A percentile compares a stretch with the other conserved stretches of the same genome.
Evolutionary conservation across 2,113 vertebrate species (phyloP).

Genomic region (Hydrochoerus hydrochaeris): DNA sequence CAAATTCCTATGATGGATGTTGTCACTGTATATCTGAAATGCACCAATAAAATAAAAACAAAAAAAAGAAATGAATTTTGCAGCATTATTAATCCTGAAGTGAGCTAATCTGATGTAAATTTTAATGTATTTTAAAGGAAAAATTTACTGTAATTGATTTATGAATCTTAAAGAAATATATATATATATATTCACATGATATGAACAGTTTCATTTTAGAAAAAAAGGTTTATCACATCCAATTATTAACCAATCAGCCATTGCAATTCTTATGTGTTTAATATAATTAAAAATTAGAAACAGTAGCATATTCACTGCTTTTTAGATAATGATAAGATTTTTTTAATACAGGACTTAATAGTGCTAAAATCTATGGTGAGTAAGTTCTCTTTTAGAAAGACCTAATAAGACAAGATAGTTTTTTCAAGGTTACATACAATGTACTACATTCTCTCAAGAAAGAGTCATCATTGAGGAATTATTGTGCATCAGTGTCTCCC

Average conservation of each 20-base stretch:
- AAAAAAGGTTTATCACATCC: background rate
- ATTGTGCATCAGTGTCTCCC: background rate
- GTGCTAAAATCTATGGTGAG: background rate
- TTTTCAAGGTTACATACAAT: background rate
- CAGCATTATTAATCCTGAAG: background rate
- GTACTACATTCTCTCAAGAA: background rate
- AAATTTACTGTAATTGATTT: background rate
- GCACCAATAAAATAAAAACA: too few species aligned
- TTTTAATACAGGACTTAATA: background rate
- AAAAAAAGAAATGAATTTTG: background rate
- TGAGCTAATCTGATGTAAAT: background rate
- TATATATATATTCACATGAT: background rate
- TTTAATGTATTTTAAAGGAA: background rate
- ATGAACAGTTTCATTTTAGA: background rate
- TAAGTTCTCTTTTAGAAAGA: background rate
- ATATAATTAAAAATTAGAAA: background rate
- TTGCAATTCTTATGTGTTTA: background rate
- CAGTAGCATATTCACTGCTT: background rate
- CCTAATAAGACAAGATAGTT: background rate
- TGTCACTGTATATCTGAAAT: too few species aligned
- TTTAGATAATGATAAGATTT: background rate
- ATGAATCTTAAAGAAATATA: background rate
- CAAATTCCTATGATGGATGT: too few species aligned
- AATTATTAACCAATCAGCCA: background rate
- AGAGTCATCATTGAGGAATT: background rate